Percentiles rank a stretch among this genome's conserved stretches.
These are phyloP conservation scores for Vombatus ursinus DNA, from an alignment of 2,113 vertebrate species.

Conservation along the genomic window DNA sequence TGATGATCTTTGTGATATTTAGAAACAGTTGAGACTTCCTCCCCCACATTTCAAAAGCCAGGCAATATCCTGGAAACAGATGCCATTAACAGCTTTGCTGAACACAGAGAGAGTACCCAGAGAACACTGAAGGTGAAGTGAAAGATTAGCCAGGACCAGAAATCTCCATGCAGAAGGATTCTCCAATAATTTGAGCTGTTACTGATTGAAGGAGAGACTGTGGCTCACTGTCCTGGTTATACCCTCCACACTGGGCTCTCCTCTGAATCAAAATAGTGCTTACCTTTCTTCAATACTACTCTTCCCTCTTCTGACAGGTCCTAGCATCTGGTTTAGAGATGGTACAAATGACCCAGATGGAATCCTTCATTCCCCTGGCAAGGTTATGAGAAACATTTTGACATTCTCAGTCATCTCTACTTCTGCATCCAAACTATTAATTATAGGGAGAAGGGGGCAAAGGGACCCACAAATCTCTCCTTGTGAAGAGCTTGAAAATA, in stretches of 20 bases:
- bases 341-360: slow-evolving; percentile 97
- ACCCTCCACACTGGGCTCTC: slow-evolving; percentile 93
- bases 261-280: slow-evolving; percentile 91
- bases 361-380: slow-evolving; percentile 96
- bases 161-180: slow-evolving; percentile 94
- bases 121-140: slow-evolving; percentile 96
- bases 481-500: slow-evolving; percentile 83
- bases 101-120: slow-evolving; percentile 97
- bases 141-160: slow-evolving; percentile 99
- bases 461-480: slow-evolving; percentile 86
- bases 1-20: slow-evolving; percentile 97
- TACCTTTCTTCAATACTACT: slow-evolving; percentile 91
- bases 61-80: slow-evolving; percentile 99
- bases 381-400: slow-evolving; percentile 97
- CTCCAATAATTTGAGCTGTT: slow-evolving; percentile 95
- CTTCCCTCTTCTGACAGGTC: slow-evolving; percentile 97
- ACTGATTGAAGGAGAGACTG: slow-evolving; percentile 95
- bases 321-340: slow-evolving; percentile 97
- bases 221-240: slow-evolving; percentile 94
- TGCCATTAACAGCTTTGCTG: slow-evolving; percentile 98
- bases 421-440: slow-evolving; percentile 88
- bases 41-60: slow-evolving; percentile 96
- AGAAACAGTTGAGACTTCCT: slow-evolving; percentile 95
- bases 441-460: slow-evolving; percentile 86
- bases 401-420: slow-evolving; percentile 96